Base-by-base conservation (phyloP, 2,888 invertebrate species). In the Hypomecis punctinalis region DNA sequence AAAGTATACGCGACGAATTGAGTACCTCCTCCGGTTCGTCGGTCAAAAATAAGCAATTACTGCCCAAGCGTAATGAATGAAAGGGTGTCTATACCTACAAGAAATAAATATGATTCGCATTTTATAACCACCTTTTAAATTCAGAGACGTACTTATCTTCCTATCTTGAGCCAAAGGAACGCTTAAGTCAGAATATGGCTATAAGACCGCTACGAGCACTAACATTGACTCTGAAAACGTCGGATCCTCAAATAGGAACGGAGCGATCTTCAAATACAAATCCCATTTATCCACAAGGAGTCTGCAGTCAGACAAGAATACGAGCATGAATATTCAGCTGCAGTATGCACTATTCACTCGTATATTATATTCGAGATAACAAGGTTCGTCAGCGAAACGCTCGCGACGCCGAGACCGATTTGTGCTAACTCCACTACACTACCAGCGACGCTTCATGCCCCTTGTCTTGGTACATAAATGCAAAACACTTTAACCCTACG, bases 331-430 rank as follows among this genome's bases (percentile, higher is more conserved):
- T 91, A 90, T 91, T 89, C 90, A 89, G 80, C 78, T 80, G 78
- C 83, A 81, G 74, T 76, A 73, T 85, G 86, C 56, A 58, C 57
- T 63, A 63, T 58, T 57, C 83, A 83, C 79, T 81, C 78, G 76
- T 81, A 83, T 83, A 85, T 85, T 83, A 85, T 82, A 85, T 85
- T 83, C 78, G 80, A 77, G 86, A 86, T 91, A 92, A 92, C 90
- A 90, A 90, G 91, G 84, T 87, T 91, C 90, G 91, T 91, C 92
- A 92, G 92, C 90, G 82, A 77, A 90, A 86, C 77, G 76, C 72
- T 63, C 60, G 40, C 63, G 62, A 72, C 72, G 73, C 69, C 77
- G 76, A 77, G 69, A 78, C 74, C 80, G 81, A 81, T 87, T 86
- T 83, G 72, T 81, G 83, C 83, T 79, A 85, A 80, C 82, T 81